Evolutionary conservation across 2,113 vertebrate genomes (phyloP), one percentile per base, ranked within the genome.

Genomic region (Anolis sagrei): DNA sequence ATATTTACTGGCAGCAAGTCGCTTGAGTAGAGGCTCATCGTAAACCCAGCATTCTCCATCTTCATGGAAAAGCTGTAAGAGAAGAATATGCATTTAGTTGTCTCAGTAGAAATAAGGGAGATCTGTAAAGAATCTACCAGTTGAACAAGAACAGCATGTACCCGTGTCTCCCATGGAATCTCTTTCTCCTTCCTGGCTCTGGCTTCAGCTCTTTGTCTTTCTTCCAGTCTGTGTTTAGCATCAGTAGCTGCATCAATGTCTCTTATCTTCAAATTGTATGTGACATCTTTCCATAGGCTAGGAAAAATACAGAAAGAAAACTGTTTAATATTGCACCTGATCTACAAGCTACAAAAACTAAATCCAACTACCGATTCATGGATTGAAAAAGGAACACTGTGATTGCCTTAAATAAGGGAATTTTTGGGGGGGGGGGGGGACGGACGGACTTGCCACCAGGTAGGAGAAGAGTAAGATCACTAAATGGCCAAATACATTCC

Each of bases 11-110:
- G 97, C 97, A 89, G 95, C 95, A 32, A 97, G 95, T 94, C 98
- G 97, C 93, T 99, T 99, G 95, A 99, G 79, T 81, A 99, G 97
- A 1, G 98, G 99, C 89, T 99, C 98, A 0, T 99, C 99, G 1
- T 99, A 99, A 64, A 99, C 97, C 98, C 99, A 99, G 94, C 98
- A 99, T 91, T 99, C 98, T 29, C 99, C 98, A 3, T 99, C 99
- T 95, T 99, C 98, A 0, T 99, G 99, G 96, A 99, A 99, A 2
- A 99, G 88, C 98, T 99, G 82, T 76, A 94, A 87, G 51, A 89
- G 61, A 80, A 89, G 81, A 91, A 14, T 79, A 88, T 0, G 34
- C 8, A 0, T 29, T 76, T 49, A 76, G 14, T 1, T 5, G 0
- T 0, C 23, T 79, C 0, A 87, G 6, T 34, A 19, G 1, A 66